phyloP scores from a whole-genome alignment of 2,888 invertebrate genomes.

The Erebia epiphron region DNA sequence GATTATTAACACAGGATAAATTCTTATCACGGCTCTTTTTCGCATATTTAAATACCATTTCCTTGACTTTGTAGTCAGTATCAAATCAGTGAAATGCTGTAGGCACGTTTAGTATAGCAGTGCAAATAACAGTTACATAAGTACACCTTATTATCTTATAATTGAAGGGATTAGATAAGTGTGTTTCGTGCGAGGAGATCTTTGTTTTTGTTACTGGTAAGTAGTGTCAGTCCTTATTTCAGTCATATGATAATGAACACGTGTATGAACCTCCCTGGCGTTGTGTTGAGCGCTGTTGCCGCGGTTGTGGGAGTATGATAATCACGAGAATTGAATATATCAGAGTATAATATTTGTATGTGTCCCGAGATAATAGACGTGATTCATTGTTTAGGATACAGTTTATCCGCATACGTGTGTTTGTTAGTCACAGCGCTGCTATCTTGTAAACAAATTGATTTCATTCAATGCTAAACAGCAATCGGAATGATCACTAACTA shows the following conservation, averaged over 20 bases:
- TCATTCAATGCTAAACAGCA: not conserved
- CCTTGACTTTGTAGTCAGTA: not conserved
- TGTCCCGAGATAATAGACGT: conserved; percentile 12
- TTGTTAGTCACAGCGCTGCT: conserved; percentile 16
- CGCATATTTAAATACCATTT: not conserved
- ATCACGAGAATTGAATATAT: too few species aligned
- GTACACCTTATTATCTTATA: not conserved
- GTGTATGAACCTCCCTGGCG: too few species aligned
- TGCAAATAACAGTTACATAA: not conserved
- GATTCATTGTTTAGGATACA: conserved; percentile 18
- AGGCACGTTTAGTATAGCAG: not conserved
- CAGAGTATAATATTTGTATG: not conserved
- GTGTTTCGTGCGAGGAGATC: not conserved
- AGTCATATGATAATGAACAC: too few species aligned
- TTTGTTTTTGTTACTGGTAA: not conserved
- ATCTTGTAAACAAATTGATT: conserved; percentile 11
- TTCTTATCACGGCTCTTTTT: not conserved
- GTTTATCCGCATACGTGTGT: conserved; percentile 7
- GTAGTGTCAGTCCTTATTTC: not conserved
- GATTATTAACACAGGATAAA: not conserved
- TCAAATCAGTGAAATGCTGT: not conserved
- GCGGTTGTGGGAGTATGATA: too few species aligned
- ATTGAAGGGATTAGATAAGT: conserved; percentile 7
- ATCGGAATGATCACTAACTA: too few species aligned
- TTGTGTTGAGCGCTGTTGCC: too few species aligned